A percentile compares a stretch with the other conserved stretches of the same genome.
Conservation (phyloP, 1,140 invertebrate genomes). For the Adelges cooleyi region DNA sequence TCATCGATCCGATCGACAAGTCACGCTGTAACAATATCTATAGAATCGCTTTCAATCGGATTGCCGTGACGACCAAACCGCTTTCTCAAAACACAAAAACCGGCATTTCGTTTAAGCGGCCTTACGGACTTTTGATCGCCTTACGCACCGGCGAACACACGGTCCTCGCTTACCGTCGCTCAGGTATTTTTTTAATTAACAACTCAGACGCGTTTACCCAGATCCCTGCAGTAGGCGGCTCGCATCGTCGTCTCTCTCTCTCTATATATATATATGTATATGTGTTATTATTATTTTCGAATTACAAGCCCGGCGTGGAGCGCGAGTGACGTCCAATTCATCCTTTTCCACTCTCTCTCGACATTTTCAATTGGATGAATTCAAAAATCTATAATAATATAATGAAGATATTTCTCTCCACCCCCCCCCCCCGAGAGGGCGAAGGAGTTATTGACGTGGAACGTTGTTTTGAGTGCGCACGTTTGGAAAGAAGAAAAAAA, state of each 20-base stretch:
- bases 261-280: too few species aligned
- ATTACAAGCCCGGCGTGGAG: not conserved
- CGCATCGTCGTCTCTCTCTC: too few species aligned
- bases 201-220: constrained; percentile 1
- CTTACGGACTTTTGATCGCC: not conserved
- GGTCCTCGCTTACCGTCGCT: too few species aligned
- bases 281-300: constrained; percentile 6
- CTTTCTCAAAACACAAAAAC: not conserved
- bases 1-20: too few species aligned
- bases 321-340: not conserved
- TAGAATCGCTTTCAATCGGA: too few species aligned
- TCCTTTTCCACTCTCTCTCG: not conserved
- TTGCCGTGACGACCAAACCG: not conserved
- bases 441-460: constrained; percentile 20
- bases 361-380: constrained; percentile 18
- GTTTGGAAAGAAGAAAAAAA: not conserved
- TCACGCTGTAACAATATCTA: too few species aligned
- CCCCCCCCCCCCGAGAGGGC: not conserved
- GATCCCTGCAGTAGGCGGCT: not conserved
- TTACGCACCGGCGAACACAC: not conserved
- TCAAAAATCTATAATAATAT: constrained; percentile 24
- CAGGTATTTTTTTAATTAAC: constrained; percentile 18
- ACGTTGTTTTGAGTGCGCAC: constrained; percentile 16
- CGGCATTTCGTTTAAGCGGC: not conserved
- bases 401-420: constrained; percentile 9